Evolutionary conservation across 1,140 invertebrate genomes (phyloP), one percentile per base, ranked within the genome.

Genomic region (Zaprionus nigranus): DNA sequence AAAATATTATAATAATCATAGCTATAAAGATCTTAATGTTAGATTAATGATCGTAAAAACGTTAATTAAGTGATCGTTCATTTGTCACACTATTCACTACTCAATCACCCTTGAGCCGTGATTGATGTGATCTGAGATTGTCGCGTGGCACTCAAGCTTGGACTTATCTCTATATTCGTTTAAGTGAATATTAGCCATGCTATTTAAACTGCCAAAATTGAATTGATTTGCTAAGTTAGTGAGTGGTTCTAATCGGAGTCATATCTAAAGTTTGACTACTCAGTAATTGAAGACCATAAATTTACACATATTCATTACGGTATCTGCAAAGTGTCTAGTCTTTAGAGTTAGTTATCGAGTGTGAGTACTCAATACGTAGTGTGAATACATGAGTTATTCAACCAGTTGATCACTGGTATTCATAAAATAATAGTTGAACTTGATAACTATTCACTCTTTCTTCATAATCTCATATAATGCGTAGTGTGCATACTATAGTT

Each of bases 41-140:
- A 62, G 65, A 74, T 74, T 74, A 74, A 74, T 69, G 65, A 74
- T 57, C 36, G 60, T 24, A 46, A 61, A 53, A 49, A 56, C 49
- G 12, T 17, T 57, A 62, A 74, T 74, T 68, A 69, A 46, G 58
- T 34, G 49, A 46, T 68, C 67, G 54, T 69, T 69, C 65, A 74
- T 74, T 74, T 69, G 65, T 69, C 71, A 74, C 51, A 67, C 49
- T 43, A 54, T 59, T 46, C 30, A 34, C 15, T 17, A 43, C 5
- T 71, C 40, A 62, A 53, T n/a, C 36, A 36, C 64, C 40, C 53
- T 43, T 60, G 13, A 28, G 24, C 22, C 13, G 30, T 68, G 57
- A 74, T 74, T 57, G 57, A 74, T 69, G 38, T 22, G 63, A 40
- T 59, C 36, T 58, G 22, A 5, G 34, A 46, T 22, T n/a, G 38